Evolutionary conservation across 1,140 invertebrate species (phyloP), one percentile per base, ranked within the genome.

Genomic region (Dendrolimus punctatus): DNA sequence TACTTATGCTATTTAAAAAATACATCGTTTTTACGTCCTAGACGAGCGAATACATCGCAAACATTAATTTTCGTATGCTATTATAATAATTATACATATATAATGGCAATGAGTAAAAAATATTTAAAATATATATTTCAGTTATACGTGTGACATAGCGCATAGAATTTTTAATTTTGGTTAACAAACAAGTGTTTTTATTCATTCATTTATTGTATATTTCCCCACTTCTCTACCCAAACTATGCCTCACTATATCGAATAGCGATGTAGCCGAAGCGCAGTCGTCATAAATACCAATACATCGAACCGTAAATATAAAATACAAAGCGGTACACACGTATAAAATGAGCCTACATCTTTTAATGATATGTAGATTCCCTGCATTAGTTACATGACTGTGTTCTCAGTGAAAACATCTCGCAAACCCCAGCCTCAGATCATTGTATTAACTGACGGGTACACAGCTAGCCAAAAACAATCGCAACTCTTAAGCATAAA

Each of bases 321-420:
- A 64, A 66, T 77, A 85, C 82, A 84, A 85, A 85, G 80, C 80
- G 78, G 61, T 80, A 86, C 82, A 83, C 75, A 83, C 80, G 78
- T 83, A 85, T 68, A 83, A 66, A 73, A 77, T 70, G 74, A 64
- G 70, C 68, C 76, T 77, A 85, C 82, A 85, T 85, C 82, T 82
- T 76, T 86, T 86, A 86, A 86, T 86, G 82, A 86, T 86, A 86
- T 86, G 82, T 86, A 84, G 80, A 86, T 86, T 81, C 83, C 66
- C 73, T 73, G 74, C 78, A 86, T 86, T 86, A 86, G 80, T 84
- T 84, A 86, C 83, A 86, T 83, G 83, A 68, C 80, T 83, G 75
- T 83, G 79, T 84, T 86, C 76, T 68, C 72, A 61, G 74, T 80
- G 74, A 76, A 85, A 86, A 84, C 80, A 83, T 81, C 79, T 80